Evolutionary conservation across 2,113 vertebrate genomes (phyloP).

Genomic region (Solenodon paradoxus): DNA sequence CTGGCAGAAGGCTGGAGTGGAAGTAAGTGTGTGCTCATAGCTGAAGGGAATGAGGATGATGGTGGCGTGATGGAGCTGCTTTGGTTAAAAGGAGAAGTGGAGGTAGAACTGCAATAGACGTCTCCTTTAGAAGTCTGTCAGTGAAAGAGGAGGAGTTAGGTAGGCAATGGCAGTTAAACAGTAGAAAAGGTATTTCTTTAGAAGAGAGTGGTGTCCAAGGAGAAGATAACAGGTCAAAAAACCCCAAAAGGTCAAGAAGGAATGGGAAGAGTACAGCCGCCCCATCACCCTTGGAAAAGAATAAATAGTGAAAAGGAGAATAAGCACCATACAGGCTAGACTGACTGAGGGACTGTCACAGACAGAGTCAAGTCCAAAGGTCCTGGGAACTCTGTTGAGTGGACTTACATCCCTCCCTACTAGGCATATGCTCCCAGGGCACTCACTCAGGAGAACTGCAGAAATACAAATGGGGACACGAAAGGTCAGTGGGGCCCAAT

Average conservation of each 20-base stretch:
- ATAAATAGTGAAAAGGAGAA: too few species aligned
- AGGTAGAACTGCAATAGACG: neutral
- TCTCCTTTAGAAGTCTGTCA: neutral
- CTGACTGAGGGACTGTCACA: accelerated
- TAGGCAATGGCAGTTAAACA: neutral
- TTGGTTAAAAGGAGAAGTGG: neutral
- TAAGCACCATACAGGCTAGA: too few species aligned
- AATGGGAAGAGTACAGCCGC: neutral
- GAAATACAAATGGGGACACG: neutral
- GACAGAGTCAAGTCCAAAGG: neutral
- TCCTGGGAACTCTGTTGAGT: neutral
- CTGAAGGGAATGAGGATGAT: neutral
- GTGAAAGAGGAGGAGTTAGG: neutral
- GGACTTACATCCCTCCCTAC: neutral
- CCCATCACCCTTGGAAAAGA: neutral
- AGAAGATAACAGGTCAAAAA: neutral
- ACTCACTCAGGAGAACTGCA: neutral
- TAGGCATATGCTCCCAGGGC: neutral
- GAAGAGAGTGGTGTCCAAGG: neutral
- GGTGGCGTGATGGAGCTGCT: neutral
- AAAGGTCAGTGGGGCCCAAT: neutral
- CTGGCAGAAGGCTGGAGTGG: neutral
- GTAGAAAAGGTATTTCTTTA: neutral
- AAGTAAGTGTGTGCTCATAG: neutral
- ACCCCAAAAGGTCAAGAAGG: neutral